These are phyloP conservation scores for Dilophus febrilis DNA, from an alignment of 2,888 invertebrate genomes.

Conservation along the genomic window DNA sequence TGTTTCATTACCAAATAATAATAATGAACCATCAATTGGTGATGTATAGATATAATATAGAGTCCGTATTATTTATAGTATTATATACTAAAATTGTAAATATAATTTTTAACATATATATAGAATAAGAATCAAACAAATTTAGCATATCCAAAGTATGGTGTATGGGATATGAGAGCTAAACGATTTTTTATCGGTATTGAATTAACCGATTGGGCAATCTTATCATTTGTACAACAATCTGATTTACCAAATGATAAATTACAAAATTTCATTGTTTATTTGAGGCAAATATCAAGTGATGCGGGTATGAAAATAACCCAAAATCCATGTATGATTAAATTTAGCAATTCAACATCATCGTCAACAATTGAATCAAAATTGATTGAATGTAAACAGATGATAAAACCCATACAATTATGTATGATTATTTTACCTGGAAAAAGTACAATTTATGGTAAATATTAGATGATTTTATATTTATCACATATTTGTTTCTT, in stretches of 20 bases:
- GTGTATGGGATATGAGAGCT: constrained; percentile 99
- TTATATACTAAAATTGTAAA: too few relatives aligned
- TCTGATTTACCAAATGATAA: constrained; percentile 95
- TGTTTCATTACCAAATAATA: too few relatives aligned
- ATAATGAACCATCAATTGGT: too few relatives aligned
- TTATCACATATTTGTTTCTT: constrained; percentile 3
- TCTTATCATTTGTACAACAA: constrained; percentile 98
- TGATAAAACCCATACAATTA: constrained; percentile 92
- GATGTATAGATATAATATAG: too few relatives aligned
- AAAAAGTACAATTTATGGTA: constrained; percentile 97
- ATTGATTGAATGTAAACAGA: constrained; percentile 97
- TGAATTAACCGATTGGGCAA: constrained; percentile 98
- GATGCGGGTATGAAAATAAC: constrained; percentile 99
- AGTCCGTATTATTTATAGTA: too few relatives aligned
- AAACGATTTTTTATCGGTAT: constrained; percentile 99
- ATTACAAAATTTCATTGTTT: constrained; percentile 88
- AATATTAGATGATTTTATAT: constrained; percentile 14
- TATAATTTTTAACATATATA: too few relatives aligned
- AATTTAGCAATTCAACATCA: constrained; percentile 96
- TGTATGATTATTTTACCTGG: constrained; percentile 93
- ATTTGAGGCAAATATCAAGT: constrained; percentile 96
- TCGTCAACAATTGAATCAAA: constrained; percentile 99
- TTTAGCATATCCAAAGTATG: constrained; percentile 92
- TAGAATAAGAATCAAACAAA: constrained; percentile 59
- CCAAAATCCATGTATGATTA: constrained; percentile 96